These are phyloP conservation scores for Cinclus cinclus DNA, from an alignment of 2,113 vertebrate genomes.

Conservation along the genomic window DNA sequence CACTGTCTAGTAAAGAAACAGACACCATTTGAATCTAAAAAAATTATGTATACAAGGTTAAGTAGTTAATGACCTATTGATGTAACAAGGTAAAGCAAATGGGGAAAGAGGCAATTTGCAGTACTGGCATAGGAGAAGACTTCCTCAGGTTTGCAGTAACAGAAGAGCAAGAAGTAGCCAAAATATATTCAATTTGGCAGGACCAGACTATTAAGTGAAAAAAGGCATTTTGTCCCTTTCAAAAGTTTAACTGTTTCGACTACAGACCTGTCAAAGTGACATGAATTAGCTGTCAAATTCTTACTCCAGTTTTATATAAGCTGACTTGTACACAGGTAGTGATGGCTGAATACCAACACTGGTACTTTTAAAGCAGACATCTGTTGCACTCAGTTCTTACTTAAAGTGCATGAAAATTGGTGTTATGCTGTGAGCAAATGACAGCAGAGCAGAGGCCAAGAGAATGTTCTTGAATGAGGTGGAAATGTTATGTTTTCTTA, in stretches of 20 bases:
- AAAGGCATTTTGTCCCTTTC: not conserved
- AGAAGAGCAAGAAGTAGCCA: not conserved
- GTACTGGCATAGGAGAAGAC: not conserved
- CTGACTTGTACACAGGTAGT: not conserved
- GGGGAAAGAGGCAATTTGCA: not conserved
- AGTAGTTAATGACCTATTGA: not conserved
- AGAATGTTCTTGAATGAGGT: constrained; percentile 6
- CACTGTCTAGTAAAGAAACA: not conserved
- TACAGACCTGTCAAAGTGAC: not conserved
- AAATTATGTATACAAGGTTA: not conserved
- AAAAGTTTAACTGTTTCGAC: not conserved
- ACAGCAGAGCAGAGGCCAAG: constrained; percentile 4
- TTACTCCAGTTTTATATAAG: not conserved
- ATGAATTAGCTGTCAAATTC: not conserved
- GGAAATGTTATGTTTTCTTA: constrained; percentile 40
- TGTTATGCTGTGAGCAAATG: constrained; percentile 14
- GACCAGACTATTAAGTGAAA: not conserved
- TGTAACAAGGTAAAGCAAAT: not conserved
- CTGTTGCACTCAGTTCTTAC: not conserved
- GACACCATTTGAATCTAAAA: not conserved
- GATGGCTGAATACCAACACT: not conserved
- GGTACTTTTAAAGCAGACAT: not conserved
- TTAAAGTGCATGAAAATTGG: constrained; percentile 8
- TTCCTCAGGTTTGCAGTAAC: not conserved
- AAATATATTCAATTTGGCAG: not conserved